Base-by-base conservation (phyloP, 1,140 invertebrate species). In the Orchestia grillus region DNA sequence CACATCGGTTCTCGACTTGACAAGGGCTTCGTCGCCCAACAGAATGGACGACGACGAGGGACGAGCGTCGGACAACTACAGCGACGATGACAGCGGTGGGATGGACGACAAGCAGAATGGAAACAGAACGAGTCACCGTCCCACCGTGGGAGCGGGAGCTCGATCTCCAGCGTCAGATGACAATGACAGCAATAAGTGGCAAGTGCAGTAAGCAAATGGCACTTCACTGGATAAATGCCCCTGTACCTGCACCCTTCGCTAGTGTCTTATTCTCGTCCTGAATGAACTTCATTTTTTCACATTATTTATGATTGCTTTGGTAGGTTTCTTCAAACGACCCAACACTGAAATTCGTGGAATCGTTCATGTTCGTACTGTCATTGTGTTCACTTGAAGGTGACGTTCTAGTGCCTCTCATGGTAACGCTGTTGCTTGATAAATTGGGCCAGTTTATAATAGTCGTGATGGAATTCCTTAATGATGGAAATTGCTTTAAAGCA, bases 61-160 rank as follows among this genome's bases (percentile, higher is more conserved):
- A 23, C 62, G 96, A 90, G 96, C 87, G 41, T 96, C 96, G 44
- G 96, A 96, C 41, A 88, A 96, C 43, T 96, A 90, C 96, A 96
- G 87, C 91, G 96, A 96, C 45, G 96, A 96, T 47, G 96, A 96
- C 36, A 91, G 96, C 90, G 88, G 96, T 44, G 95, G 95, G 8
- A 94, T 94, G 92, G 92, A 94, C 44, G 92, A 94, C 43, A 94
- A 94, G 44, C 92, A 94, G 44, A 94, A 94, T 47, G 92, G 92
- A 42, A 90, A 42, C 88, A 42, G 88, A 91, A 91, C 88, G 8
- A 94, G 44, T 36, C 43, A 45, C 36, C 92, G 92, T 23, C 43
- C 92, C 47, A 15, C 92, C 3, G 92, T 94, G 1, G 43, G 41
- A 36, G 40, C 44, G 6, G 92, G 92, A 40, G 44, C 92, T 11